Base-by-base conservation (phyloP, 1,140 invertebrate genomes). In the Caenorhabditis remanei region DNA sequence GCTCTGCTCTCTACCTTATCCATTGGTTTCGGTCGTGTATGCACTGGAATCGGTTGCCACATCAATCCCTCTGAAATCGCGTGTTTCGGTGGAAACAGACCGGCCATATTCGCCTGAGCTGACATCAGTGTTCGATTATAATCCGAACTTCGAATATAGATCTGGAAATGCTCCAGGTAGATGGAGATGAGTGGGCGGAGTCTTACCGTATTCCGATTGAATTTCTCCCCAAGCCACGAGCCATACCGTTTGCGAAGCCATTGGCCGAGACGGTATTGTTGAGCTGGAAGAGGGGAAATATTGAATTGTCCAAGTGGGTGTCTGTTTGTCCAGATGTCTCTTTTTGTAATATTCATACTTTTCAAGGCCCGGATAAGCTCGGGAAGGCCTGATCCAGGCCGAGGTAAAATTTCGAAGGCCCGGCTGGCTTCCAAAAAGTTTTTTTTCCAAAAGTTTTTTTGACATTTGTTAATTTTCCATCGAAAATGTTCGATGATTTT, bases 21-120 rank as follows among this genome's bases (percentile, higher is more conserved):
- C 19, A 53, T 56, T 7, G 56, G 43, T 53, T 88, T 89, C 0
- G 93, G 90, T 40, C 90, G 65, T 8, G 92, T 93, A 85, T 93
- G 93, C 9, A 93, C 91, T 7, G 93, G 93, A 86, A 93, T 92
- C 14, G 93, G 93, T 53, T 91, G 89, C 93, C 93, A 93, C 5
- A 71, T 53, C 5, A 93, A 43, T 48, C 87, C 88, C 8, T 84
- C 92, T 91, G 32, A 84, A 9, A 87, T 93, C 89, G 13, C 56
- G 43, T 85, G 24, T 32, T 83, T 63, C 14, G 92, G 91, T n/a
- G 90, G 90, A 84, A 90, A 93, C 8, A 93, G 79, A 7, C 92
- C 93, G 14, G 93, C 92, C 48, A 93, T 85, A 89, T 93, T 93
- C 7, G 92, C 90, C 87, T 90, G 88, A 14, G 92, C 93, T 16